These are phyloP conservation scores for Pandemis heparana DNA, from an alignment of 2,888 invertebrate genomes.

Conservation along the genomic window DNA sequence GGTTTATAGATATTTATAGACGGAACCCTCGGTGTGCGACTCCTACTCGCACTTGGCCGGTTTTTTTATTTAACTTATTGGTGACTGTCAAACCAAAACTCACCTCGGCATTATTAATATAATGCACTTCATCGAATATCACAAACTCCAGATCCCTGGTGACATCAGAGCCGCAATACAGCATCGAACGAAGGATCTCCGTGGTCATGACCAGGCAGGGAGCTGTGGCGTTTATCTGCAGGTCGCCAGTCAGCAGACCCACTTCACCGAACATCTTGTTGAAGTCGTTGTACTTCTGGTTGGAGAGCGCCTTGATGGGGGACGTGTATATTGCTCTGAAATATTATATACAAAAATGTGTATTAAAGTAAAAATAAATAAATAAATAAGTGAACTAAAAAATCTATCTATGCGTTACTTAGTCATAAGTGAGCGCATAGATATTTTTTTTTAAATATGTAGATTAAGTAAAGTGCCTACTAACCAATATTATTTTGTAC, in stretches of 20 bases:
- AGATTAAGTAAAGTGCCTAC: too few relatives aligned
- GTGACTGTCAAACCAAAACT: constrained; percentile 41
- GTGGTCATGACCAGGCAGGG: constrained; percentile 99
- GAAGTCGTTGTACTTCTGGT: constrained; percentile 99
- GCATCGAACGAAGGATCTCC: constrained; percentile 98
- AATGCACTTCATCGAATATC: constrained; percentile 99
- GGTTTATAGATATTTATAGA: too few relatives aligned
- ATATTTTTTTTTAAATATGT: too few relatives aligned
- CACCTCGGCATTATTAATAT: constrained; percentile 98
- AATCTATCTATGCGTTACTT: too few relatives aligned
- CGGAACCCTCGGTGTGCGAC: too few relatives aligned
- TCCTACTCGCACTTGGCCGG: too few relatives aligned
- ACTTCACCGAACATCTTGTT: constrained; percentile 96
- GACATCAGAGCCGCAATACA: constrained; percentile 97
- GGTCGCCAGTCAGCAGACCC: constrained; percentile 97
- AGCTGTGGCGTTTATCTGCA: constrained; percentile 97
- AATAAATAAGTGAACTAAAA: too few relatives aligned
- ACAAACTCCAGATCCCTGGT: constrained; percentile 99
- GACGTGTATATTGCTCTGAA: constrained; percentile 97
- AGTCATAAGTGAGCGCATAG: too few relatives aligned
- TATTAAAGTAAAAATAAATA: too few relatives aligned
- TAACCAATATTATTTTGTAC: too few relatives aligned
- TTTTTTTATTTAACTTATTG: too few relatives aligned
- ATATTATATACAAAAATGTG: neutral
- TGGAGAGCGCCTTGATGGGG: constrained; percentile 99